Evolutionary conservation across 1,140 invertebrate species (phyloP).

Genomic region (Lepeophtheirus salmonis): DNA sequence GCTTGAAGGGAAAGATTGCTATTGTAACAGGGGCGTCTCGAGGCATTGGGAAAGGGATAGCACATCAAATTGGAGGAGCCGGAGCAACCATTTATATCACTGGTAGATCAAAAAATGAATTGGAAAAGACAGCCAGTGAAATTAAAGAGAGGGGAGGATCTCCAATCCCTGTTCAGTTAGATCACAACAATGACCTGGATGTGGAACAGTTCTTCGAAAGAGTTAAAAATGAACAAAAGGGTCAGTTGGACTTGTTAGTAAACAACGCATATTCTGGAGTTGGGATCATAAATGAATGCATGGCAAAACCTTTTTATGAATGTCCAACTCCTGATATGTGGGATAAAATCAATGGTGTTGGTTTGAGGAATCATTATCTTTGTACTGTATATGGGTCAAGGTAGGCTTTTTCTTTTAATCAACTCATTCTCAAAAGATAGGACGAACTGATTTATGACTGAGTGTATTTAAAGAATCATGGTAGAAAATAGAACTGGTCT

Average conservation of each 20-base stretch:
- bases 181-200: slow-evolving; percentile 1
- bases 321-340: background rate
- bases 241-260: background rate
- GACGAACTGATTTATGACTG: too few relatives aligned
- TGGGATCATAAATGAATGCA: background rate
- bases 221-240: slow-evolving; percentile 3
- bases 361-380: background rate
- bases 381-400: background rate
- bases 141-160: background rate
- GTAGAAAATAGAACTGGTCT: slow-evolving; percentile 7
- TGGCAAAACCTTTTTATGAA: background rate
- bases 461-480: slow-evolving; percentile 16
- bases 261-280: slow-evolving; percentile 9
- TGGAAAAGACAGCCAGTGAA: background rate
- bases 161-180: background rate
- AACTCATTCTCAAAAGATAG: too few relatives aligned
- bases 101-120: background rate
- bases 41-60: background rate
- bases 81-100: slow-evolving; percentile 2
- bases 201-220: background rate
- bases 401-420: too few relatives aligned
- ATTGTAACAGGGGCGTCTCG: background rate
- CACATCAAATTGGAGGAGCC: background rate
- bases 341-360: slow-evolving; percentile 7
- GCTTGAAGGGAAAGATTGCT: background rate